Conservation (phyloP, 2,113 vertebrate genomes). For the Plestiodon gilberti region DNA sequence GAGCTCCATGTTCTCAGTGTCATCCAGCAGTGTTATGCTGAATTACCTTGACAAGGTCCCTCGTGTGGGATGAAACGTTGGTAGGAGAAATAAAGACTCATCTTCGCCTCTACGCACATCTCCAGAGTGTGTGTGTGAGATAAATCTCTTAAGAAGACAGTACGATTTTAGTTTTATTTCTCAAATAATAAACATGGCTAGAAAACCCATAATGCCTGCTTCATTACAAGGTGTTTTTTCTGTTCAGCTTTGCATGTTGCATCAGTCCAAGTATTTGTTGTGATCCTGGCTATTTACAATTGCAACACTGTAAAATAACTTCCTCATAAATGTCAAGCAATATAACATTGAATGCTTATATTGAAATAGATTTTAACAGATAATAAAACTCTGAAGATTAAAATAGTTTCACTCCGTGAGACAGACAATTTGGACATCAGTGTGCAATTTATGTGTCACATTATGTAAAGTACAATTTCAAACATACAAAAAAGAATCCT, state of each 20-base stretch:
- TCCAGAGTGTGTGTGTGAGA: no score
- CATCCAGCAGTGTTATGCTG: no score
- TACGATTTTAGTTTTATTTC: no score
- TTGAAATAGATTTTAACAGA: constrained; percentile 79
- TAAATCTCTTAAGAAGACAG: no score
- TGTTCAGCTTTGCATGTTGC: constrained; percentile 65
- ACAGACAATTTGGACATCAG: constrained; percentile 69
- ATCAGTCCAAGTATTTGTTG: constrained; percentile 71
- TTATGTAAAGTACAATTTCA: constrained; percentile 73
- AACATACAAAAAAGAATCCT: constrained; percentile 48
- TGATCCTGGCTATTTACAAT: constrained; percentile 71
- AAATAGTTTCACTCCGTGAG: constrained; percentile 74
- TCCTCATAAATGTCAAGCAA: constrained; percentile 73
- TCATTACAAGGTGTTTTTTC: no score
- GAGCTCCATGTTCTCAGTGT: no score
- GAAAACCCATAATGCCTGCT: no score
- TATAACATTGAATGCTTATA: constrained; percentile 72
- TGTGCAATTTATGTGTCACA: constrained; percentile 75
- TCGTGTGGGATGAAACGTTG: no score
- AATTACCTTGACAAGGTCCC: no score
- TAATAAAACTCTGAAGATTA: constrained; percentile 77
- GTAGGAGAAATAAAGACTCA: no score
- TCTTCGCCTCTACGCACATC: no score
- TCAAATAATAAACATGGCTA: no score
- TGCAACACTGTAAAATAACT: constrained; percentile 67